Conservation (phyloP, 2,113 vertebrate genomes). For the Malurus cyaneus region DNA sequence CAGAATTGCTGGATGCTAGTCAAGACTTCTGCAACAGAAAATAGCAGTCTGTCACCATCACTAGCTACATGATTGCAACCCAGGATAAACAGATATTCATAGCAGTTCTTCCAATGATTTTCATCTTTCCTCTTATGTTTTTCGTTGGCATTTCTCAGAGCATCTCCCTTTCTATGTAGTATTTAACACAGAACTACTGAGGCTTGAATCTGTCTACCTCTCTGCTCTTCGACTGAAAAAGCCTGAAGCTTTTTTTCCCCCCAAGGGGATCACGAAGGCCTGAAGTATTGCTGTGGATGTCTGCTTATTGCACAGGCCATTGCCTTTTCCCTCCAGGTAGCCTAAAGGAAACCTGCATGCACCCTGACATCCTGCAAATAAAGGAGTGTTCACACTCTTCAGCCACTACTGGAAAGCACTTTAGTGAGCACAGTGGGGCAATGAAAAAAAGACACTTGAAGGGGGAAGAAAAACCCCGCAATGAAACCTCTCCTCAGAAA, state of each 20-base stretch:
- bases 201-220: not conserved
- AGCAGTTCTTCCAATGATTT: not conserved
- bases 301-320: slow-evolving; percentile 14
- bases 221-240: not conserved
- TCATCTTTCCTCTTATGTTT: not conserved
- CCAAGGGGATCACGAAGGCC: not conserved
- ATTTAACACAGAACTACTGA: not conserved
- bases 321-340: slow-evolving; percentile 40
- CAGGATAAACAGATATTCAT: not conserved
- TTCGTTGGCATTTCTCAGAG: not conserved
- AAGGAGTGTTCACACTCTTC: not conserved
- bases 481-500: not conserved
- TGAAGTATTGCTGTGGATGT: not conserved
- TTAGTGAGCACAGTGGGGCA: not conserved
- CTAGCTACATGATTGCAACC: not conserved
- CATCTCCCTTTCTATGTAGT: not conserved
- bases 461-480: rapidly evolving
- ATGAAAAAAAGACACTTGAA: not conserved
- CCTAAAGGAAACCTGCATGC: slow-evolving; percentile 2
- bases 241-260: not conserved
- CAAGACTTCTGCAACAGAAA: not conserved
- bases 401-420: not conserved
- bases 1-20: not conserved
- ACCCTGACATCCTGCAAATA: not conserved
- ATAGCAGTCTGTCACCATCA: not conserved